These are phyloP conservation scores for Thaumatotibia leucotreta DNA, from an alignment of 1,140 invertebrate species.

Conservation along the genomic window DNA sequence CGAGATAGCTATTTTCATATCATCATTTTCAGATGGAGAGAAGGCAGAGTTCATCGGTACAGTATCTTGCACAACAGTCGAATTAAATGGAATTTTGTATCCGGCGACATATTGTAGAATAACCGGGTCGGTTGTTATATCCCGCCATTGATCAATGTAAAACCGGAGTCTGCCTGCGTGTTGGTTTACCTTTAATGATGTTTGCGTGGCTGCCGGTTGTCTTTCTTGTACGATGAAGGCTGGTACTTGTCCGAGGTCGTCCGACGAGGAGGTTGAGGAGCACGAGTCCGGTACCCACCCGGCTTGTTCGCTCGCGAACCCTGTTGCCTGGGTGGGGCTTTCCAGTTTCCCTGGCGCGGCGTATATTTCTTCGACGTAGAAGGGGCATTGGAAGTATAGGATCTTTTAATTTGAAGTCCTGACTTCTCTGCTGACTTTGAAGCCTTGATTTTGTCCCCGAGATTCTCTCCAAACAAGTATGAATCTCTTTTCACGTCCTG, in stretches of 20 bases:
- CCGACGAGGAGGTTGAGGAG: neutral
- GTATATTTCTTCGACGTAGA: neutral
- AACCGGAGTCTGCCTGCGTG: conserved; percentile 12
- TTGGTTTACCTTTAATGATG: conserved; percentile 3
- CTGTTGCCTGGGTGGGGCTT: conserved; percentile 8
- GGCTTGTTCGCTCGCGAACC: neutral
- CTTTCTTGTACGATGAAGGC: neutral
- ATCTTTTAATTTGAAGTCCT: conserved; percentile 8
- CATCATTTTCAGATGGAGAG: neutral
- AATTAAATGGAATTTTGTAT: conserved; percentile 3
- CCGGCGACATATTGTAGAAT: conserved; percentile 2
- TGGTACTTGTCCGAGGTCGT: neutral
- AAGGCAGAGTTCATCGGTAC: neutral
- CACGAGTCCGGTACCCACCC: neutral
- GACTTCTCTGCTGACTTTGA: conserved; percentile 11
- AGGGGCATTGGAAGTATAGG: neutral
- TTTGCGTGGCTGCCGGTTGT: neutral
- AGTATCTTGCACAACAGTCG: neutral
- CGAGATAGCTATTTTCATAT: neutral
- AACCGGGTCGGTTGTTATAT: neutral
- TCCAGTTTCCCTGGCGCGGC: conserved; percentile 15
- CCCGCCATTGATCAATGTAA: neutral
- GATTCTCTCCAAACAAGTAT: conserved; percentile 5
- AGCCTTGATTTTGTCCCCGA: conserved; percentile 14
- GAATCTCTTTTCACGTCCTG: conserved; percentile 4